phyloP scores from a whole-genome alignment of 1,140 invertebrate species.

The Lordiphosa clarofinis region DNA sequence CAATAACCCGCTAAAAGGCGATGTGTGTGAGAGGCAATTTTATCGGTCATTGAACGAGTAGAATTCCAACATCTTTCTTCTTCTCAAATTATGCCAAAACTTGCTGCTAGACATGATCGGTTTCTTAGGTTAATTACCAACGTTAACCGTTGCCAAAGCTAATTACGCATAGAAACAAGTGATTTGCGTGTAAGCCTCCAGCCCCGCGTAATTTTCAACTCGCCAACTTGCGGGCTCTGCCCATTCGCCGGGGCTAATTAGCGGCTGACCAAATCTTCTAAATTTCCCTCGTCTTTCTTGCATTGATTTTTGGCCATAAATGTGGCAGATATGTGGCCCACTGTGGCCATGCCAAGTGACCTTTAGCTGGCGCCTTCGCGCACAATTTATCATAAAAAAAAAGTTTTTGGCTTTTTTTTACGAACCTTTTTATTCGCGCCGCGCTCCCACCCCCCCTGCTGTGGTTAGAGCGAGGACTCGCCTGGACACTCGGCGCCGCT shows the following conservation, averaged over 20 bases:
- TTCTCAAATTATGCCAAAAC: slow-evolving; percentile 14
- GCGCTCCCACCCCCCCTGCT: slow-evolving; percentile 25
- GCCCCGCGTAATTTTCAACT: slow-evolving; percentile 43
- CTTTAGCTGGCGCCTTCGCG: slow-evolving; percentile 54
- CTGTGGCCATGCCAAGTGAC: slow-evolving; percentile 30
- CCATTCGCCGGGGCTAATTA: slow-evolving; percentile 32
- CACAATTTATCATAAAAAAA: slow-evolving; percentile 46
- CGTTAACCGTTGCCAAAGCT: slow-evolving; percentile 49
- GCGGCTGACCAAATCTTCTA: slow-evolving; percentile 40
- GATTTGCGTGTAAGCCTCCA: slow-evolving; percentile 54
- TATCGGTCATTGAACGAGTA: slow-evolving; percentile 70
- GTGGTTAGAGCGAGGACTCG: slow-evolving; percentile 46
- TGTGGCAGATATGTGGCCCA: background rate
- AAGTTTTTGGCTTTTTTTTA: slow-evolving; percentile 62
- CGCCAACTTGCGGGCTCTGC: slow-evolving; percentile 40
- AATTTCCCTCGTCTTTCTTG: slow-evolving; percentile 7
- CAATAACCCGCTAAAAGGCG: slow-evolving; percentile 73
- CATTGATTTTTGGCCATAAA: slow-evolving; percentile 33
- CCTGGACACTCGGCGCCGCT: slow-evolving; percentile 67
- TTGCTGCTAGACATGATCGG: slow-evolving; percentile 63
- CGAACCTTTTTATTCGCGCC: slow-evolving; percentile 29
- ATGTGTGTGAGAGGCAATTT: slow-evolving; percentile 49
- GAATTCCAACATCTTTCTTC: slow-evolving; percentile 5
- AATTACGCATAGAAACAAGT: slow-evolving; percentile 75
- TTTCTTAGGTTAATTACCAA: slow-evolving; percentile 68